phyloP scores from a whole-genome alignment of 2,113 vertebrate species.

The Myotis davidii region DNA sequence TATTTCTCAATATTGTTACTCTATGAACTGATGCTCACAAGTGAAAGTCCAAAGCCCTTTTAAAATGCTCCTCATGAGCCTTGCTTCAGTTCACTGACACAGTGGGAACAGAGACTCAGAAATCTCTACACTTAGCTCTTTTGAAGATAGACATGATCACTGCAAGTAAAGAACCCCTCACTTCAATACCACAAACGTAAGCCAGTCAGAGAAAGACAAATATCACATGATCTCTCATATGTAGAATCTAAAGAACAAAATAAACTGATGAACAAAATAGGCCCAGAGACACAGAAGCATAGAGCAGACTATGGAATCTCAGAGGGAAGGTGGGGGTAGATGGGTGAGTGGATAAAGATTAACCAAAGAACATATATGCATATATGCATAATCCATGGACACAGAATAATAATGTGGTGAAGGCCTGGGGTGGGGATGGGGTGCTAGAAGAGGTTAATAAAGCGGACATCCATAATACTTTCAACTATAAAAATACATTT shows the following conservation, averaged over 20 bases:
- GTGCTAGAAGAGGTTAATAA: no score
- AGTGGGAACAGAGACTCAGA: background rate
- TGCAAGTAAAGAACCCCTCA: background rate
- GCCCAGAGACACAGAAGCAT: no score
- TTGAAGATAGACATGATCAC: background rate
- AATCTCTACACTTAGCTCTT: background rate
- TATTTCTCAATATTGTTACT: background rate
- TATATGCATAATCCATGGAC: background rate
- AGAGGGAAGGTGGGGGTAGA: no score
- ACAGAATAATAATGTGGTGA: background rate
- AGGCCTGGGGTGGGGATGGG: no score
- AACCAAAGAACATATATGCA: background rate
- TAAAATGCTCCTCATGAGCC: background rate
- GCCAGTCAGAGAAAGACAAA: background rate
- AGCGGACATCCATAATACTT: background rate
- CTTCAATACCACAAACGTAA: background rate
- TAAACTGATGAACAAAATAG: no score
- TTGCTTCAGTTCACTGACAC: background rate
- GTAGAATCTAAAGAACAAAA: no score
- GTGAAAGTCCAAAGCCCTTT: background rate
- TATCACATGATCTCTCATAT: no score
- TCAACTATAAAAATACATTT: background rate
- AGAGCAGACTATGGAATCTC: background rate
- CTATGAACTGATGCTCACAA: background rate
- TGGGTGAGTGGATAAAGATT: background rate